Percentiles rank a stretch among this genome's conserved stretches.
Conservation (phyloP, 1,140 invertebrate species). For the Drosophila lacteicornis region DNA sequence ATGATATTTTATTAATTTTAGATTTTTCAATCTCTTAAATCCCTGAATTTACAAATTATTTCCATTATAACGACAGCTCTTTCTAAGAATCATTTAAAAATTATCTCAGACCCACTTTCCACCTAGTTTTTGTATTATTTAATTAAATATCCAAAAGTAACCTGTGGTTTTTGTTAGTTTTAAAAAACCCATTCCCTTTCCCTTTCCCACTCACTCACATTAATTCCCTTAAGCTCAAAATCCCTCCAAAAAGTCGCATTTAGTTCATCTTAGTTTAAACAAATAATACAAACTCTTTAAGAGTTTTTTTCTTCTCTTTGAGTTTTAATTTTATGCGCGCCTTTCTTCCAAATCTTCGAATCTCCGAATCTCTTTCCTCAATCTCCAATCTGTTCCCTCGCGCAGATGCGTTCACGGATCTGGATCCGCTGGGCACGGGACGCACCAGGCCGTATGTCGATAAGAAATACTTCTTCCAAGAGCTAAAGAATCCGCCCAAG, state of each 20-base stretch:
- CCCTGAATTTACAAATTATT: neutral
- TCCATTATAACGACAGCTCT: neutral
- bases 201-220: neutral
- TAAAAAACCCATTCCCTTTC: neutral
- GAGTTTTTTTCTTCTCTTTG: slow-evolving; percentile 13
- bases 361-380: neutral
- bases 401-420: slow-evolving; percentile 94
- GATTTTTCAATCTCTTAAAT: too few species aligned
- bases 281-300: slow-evolving; percentile 4
- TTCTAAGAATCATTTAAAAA: neutral
- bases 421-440: slow-evolving; percentile 96
- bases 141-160: too few species aligned
- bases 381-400: slow-evolving; percentile 55
- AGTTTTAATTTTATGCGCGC: slow-evolving; percentile 15
- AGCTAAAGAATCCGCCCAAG: slow-evolving; percentile 96
- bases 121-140: neutral
- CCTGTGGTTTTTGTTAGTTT: neutral
- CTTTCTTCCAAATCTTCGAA: neutral
- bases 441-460: slow-evolving; percentile 95
- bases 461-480: slow-evolving; percentile 97
- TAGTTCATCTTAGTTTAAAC: neutral
- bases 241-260: neutral
- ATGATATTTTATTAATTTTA: neutral
- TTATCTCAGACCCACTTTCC: too few species aligned
- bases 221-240: neutral